Evolutionary conservation across 2,113 vertebrate genomes (phyloP).

Genomic region (Chaetodon auriga): DNA sequence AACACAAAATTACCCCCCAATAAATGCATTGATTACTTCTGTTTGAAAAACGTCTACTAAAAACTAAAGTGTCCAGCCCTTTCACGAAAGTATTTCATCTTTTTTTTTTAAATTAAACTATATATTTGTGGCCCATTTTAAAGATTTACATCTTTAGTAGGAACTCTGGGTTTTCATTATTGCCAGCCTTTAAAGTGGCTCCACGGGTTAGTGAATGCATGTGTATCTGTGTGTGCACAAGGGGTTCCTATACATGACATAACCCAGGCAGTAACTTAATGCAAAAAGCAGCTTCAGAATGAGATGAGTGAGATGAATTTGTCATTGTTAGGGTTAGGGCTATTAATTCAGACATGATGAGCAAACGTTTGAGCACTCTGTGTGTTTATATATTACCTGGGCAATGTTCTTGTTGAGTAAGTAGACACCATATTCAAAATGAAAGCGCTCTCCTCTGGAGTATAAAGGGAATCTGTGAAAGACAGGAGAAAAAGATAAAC

Average conservation of each 20-base stretch:
- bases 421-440: conserved; percentile 98
- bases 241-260: not conserved
- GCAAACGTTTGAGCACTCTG: not conserved
- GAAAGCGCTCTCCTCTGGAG: conserved; percentile 95
- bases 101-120: not conserved
- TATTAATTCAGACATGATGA: not conserved
- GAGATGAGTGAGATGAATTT: not conserved
- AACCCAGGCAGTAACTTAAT: not conserved
- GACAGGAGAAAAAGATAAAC: conserved; percentile 41
- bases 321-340: too few relatives aligned
- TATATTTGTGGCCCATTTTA: too few relatives aligned
- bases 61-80: too few relatives aligned
- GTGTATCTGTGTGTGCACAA: not conserved
- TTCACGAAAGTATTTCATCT: too few relatives aligned
- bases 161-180: not conserved
- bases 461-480: conserved; percentile 93
- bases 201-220: not conserved
- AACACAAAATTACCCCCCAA: not conserved
- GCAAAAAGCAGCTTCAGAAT: not conserved
- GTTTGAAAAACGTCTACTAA: too few relatives aligned
- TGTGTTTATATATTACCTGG: conserved; percentile 86
- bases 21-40: not conserved
- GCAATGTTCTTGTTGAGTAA: conserved; percentile 99
- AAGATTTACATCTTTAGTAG: not conserved
- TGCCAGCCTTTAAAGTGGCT: not conserved